Base-by-base conservation (phyloP, 2,888 invertebrate species). In the Stenchaetothrips biformis region DNA sequence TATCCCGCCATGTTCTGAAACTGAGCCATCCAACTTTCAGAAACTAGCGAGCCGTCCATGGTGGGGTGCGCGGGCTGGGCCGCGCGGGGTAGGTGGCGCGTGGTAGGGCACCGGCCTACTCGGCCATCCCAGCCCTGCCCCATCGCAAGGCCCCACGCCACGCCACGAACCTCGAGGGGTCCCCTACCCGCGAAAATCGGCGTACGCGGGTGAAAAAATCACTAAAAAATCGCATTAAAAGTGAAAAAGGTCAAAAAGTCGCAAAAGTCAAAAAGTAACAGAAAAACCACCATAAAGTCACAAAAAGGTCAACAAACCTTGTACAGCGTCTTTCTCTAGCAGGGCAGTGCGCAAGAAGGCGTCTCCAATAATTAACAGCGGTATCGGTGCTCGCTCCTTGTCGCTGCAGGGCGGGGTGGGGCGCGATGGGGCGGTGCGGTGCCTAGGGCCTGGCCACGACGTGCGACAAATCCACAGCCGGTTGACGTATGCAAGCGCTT, bases 381-480 rank as follows among this genome's bases (percentile, higher is more conserved):
- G 67, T 74, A 74, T 74, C 67, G 67, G 53, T 9, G 67, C 9
- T 74, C 25, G 25, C 25, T 74, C 25, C 53, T 53, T 53, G 16
- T 53, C 53, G 37, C 37, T 4, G 7, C 67, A 2, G 0, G 21
- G 67, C 67, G 67, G 62, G 67, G 67, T 0, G 67, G 67, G n/a
- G 67, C 53, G 53, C 13, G 53, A 0, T 13, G 9, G 53, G 53
- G 53, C 6, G 16, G 53, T 1, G 16, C 9, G 9, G 13, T 6
- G 16, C 53, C 53, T 53, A 13, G 53, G 6, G 53, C 53, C 53
- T 53, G 53, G 53, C 53, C 53, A 13, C 67, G 67, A 74, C 67
- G 67, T 74, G 67, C 67, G 67, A 74, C 67, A 74, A 74, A 74
- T 74, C 67, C 67, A 74, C 67, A 74, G 67, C 67, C 67, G 67